A percentile compares a stretch with the other conserved stretches of the same genome.
phyloP scores from a whole-genome alignment of 2,113 vertebrate species.

The Aegypius monachus region DNA sequence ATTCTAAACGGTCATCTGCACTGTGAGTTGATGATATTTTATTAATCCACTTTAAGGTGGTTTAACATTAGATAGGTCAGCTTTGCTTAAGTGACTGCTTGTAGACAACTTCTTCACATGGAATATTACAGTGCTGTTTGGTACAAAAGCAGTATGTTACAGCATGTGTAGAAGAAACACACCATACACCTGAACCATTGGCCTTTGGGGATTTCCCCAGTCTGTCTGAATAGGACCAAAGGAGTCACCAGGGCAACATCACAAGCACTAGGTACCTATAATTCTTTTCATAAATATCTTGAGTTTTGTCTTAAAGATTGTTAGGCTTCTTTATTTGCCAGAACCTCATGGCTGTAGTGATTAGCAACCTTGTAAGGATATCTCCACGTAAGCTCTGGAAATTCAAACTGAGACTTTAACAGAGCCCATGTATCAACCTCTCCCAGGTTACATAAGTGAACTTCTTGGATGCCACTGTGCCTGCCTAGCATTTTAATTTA shows the following conservation, averaged over 20 bases:
- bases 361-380: not conserved
- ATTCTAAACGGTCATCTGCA: not conserved
- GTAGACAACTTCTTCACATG: not conserved
- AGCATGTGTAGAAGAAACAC: not conserved
- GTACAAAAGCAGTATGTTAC: not conserved
- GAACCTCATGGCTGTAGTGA: not conserved
- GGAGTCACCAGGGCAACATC: not conserved
- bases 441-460: not conserved
- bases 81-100: not conserved
- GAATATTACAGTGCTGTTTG: not conserved
- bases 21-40: not conserved
- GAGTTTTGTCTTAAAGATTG: not conserved
- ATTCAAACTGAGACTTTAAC: not conserved
- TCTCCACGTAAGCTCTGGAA: conserved; percentile 1
- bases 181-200: not conserved
- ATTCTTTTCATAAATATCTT: not conserved
- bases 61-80: not conserved
- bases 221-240: not conserved
- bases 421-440: not conserved
- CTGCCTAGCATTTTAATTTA: not conserved
- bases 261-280: not conserved
- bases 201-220: not conserved
- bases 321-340: not conserved
- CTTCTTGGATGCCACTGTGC: not conserved
- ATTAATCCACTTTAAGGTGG: not conserved